Conservation (phyloP, 2,888 invertebrate genomes). For the Melipona beecheii region DNA sequence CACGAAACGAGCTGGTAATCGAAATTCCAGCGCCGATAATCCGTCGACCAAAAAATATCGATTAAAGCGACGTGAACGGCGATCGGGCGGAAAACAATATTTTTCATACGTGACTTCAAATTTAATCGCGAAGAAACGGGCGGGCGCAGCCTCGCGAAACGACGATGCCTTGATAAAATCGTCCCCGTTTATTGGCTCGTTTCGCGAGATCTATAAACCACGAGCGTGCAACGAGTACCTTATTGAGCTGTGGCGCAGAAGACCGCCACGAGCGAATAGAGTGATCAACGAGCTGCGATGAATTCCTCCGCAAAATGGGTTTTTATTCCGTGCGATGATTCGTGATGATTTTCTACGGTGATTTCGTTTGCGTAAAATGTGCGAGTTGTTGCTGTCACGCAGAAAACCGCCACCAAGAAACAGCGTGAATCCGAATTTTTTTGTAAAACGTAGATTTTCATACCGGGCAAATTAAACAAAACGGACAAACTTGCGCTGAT, state of each 20-base stretch:
- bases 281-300: background rate
- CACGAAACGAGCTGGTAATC: slow-evolving; percentile 21
- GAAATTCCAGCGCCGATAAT: slow-evolving; percentile 31
- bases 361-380: too few relatives aligned
- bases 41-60: slow-evolving; percentile 24
- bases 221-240: slow-evolving; percentile 9
- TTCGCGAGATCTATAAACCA: slow-evolving; percentile 26
- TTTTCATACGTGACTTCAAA: slow-evolving; percentile 35
- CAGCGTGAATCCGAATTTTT: too few relatives aligned
- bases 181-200: slow-evolving; percentile 15
- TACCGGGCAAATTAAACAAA: too few relatives aligned
- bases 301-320: background rate
- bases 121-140: slow-evolving; percentile 33
- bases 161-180: slow-evolving; percentile 31
- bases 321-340: slow-evolving; percentile 13
- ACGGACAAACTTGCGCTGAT: too few relatives aligned
- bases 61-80: slow-evolving; percentile 13
- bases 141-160: background rate
- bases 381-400: too few relatives aligned
- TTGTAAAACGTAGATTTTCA: too few relatives aligned
- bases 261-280: background rate
- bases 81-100: slow-evolving; percentile 35
- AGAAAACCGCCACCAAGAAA: too few relatives aligned
- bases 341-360: too few relatives aligned
- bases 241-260: background rate